Percentiles rank a stretch among this genome's conserved stretches.
phyloP scores from a whole-genome alignment of 2,888 invertebrate genomes.

The Lepidocyrtoides sp. region DNA sequence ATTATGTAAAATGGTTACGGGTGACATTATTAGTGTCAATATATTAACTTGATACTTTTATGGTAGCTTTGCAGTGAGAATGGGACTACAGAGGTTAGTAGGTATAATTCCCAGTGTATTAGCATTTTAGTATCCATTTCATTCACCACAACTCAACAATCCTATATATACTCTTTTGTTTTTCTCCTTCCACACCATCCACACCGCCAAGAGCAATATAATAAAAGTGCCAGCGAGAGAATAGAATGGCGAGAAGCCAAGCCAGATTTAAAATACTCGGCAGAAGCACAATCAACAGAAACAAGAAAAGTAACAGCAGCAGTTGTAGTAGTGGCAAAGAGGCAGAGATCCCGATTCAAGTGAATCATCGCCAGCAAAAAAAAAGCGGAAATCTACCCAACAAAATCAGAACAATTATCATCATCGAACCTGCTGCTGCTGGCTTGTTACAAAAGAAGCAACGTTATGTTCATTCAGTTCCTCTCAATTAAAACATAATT shows the following conservation, averaged over 20 bases:
- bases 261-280: conserved; percentile 70
- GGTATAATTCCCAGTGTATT: conserved; percentile 9
- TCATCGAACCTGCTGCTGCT: conserved; percentile 26
- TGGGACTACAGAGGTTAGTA: too few species aligned
- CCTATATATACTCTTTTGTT: conserved; percentile 31
- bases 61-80: background rate
- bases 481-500: conserved; percentile 79
- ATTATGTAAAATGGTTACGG: conserved; percentile 53
- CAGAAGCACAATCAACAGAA: conserved; percentile 22
- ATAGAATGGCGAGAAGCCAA: conserved; percentile 72
- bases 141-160: conserved; percentile 30
- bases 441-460: conserved; percentile 31
- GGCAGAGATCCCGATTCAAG: background rate
- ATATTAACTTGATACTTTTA: conserved; percentile 64
- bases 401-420: conserved; percentile 52
- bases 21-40: conserved; percentile 72
- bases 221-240: conserved; percentile 8
- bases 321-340: background rate
- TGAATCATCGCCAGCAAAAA: background rate
- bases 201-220: background rate
- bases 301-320: background rate
- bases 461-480: conserved; percentile 59
- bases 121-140: conserved; percentile 41
- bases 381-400: conserved; percentile 46
- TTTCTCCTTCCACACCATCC: conserved; percentile 22